Evolutionary conservation across 2,888 invertebrate species (phyloP).

Genomic region (Encarsia formosa): DNA sequence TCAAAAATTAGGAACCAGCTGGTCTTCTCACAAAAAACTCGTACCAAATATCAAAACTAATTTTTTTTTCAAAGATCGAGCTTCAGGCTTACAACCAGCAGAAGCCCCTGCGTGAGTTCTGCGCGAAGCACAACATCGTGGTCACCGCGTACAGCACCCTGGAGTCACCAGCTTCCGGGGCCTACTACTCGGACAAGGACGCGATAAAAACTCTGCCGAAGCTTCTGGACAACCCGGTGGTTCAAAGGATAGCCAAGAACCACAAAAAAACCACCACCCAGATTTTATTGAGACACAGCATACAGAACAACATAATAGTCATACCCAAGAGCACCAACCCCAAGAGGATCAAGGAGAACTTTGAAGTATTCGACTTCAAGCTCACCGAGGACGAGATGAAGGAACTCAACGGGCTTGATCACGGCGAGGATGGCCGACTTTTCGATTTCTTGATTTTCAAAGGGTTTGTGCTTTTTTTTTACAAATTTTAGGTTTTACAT

Average conservation of each 20-base stretch:
- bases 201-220: slow-evolving; percentile 50
- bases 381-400: slow-evolving; percentile 57
- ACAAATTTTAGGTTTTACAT: too few relatives aligned
- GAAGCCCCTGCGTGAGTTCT: slow-evolving; percentile 59
- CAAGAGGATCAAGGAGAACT: slow-evolving; percentile 65
- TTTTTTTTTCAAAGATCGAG: slow-evolving; percentile 60
- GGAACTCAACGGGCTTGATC: slow-evolving; percentile 57
- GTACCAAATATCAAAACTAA: too few relatives aligned
- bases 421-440: slow-evolving; percentile 61
- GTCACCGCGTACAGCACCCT: slow-evolving; percentile 68
- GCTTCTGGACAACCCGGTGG: slow-evolving; percentile 59
- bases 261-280: slow-evolving; percentile 67
- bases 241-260: slow-evolving; percentile 57
- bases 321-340: slow-evolving; percentile 76
- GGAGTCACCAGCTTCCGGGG: slow-evolving; percentile 68
- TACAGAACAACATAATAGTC: slow-evolving; percentile 65
- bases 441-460: slow-evolving; percentile 59
- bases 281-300: slow-evolving; percentile 65
- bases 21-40: too few relatives aligned
- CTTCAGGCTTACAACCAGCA: slow-evolving; percentile 76
- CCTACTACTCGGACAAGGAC: slow-evolving; percentile 42
- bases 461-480: too few relatives aligned
- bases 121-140: slow-evolving; percentile 61
- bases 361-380: slow-evolving; percentile 64
- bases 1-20: too few relatives aligned